phyloP scores from a whole-genome alignment of 2,797 vertebrate species.

The Pangasius djambal region DNA sequence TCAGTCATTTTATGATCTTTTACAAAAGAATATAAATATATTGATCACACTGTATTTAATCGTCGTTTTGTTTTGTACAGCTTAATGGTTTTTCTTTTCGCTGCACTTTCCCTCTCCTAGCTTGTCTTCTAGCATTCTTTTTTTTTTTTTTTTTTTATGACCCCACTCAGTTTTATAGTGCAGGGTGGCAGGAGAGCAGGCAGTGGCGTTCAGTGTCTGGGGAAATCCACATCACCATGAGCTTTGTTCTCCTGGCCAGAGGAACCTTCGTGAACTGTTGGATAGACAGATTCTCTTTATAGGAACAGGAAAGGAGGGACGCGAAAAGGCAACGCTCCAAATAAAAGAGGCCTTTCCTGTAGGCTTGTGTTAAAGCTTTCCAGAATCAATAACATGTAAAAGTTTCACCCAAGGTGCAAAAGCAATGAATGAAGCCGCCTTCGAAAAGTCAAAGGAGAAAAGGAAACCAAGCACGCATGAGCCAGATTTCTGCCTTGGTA shows the following conservation, averaged over 20 bases:
- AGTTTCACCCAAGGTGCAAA: slow-evolving; percentile 55
- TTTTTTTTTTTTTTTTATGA: slow-evolving; percentile 2
- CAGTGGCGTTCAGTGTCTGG: slow-evolving; percentile 29
- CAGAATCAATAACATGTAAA: slow-evolving; percentile 58
- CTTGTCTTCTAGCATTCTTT: slow-evolving; percentile 30
- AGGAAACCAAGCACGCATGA: slow-evolving; percentile 37
- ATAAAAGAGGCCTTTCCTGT: slow-evolving; percentile 53
- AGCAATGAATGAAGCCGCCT: slow-evolving; percentile 51
- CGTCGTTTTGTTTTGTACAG: slow-evolving; percentile 69
- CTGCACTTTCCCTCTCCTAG: slow-evolving; percentile 53
- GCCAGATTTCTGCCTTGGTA: slow-evolving; percentile 36
- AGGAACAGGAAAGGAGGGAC: slow-evolving; percentile 28
- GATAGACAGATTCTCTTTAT: slow-evolving; percentile 42
- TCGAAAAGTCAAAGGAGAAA: slow-evolving; percentile 29
- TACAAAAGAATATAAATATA: slow-evolving; percentile 75
- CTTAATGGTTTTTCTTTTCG: slow-evolving; percentile 61
- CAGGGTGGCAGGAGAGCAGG: slow-evolving; percentile 3
- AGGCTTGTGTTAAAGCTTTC: slow-evolving; percentile 49
- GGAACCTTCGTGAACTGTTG: slow-evolving; percentile 28
- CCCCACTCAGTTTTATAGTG: slow-evolving; percentile 47
- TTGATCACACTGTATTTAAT: slow-evolving; percentile 79
- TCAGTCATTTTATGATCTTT: slow-evolving; percentile 63
- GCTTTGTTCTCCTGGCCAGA: slow-evolving; percentile 46
- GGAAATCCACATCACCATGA: slow-evolving; percentile 16
- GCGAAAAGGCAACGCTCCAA: slow-evolving; percentile 60